These are phyloP conservation scores for Zaprionus africanus DNA, from an alignment of 1,140 invertebrate genomes.

Conservation along the genomic window DNA sequence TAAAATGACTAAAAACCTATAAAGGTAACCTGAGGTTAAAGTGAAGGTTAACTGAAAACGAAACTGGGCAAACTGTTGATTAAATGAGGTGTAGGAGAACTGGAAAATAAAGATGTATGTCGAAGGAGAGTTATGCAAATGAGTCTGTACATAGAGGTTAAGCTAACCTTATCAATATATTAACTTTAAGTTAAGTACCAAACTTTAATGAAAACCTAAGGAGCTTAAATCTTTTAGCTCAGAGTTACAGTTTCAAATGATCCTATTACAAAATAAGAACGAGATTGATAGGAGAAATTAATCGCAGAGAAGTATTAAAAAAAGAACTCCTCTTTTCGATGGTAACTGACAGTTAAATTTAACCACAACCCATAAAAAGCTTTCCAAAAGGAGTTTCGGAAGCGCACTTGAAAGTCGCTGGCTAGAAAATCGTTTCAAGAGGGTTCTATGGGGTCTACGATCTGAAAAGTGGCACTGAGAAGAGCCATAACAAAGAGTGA, in stretches of 20 bases:
- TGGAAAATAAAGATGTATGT: no score
- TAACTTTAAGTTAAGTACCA: background rate
- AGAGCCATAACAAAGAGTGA: constrained; percentile 6
- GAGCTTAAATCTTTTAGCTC: background rate
- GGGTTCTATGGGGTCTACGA: background rate
- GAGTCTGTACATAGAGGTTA: no score
- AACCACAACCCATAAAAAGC: background rate
- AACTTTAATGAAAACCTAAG: no score
- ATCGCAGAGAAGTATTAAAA: background rate
- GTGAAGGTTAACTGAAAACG: background rate
- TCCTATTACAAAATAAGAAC: no score
- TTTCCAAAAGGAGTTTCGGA: background rate
- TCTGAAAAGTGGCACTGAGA: constrained; percentile 9
- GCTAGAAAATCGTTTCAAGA: background rate
- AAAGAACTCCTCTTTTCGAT: background rate
- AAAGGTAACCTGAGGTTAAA: background rate
- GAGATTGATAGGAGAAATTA: background rate
- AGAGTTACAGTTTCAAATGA: background rate
- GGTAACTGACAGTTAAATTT: background rate
- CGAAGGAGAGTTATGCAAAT: no score
- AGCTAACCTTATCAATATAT: background rate
- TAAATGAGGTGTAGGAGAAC: no score
- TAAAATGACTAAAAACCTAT: background rate
- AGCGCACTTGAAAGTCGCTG: background rate
- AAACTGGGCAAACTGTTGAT: no score